A percentile compares a stretch with the other conserved stretches of the same genome.
phyloP scores from a whole-genome alignment of 2,888 invertebrate species.

The Caenorhabditis parvicauda region DNA sequence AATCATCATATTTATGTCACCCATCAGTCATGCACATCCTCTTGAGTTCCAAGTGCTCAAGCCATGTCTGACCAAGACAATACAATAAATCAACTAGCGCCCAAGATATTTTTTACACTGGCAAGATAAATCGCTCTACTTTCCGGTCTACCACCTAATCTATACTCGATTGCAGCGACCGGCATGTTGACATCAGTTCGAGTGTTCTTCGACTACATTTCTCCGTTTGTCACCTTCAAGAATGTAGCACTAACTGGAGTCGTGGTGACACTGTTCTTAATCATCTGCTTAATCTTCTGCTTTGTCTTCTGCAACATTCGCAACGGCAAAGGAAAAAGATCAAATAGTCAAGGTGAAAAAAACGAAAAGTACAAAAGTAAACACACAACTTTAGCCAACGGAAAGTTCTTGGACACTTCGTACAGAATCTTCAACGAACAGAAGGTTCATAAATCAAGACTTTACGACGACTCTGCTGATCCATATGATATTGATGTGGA shows the following conservation, averaged over 20 bases:
- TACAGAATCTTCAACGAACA: conserved; percentile 51
- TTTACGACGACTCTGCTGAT: conserved; percentile 22
- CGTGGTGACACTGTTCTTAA: conserved; percentile 12
- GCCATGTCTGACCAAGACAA: too few species aligned
- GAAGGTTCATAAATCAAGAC: conserved; percentile 40
- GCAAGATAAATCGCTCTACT: not conserved
- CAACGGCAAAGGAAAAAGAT: conserved; percentile 7
- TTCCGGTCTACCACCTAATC: too few species aligned
- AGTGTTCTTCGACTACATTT: conserved; percentile 14
- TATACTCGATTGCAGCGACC: conserved; percentile 11
- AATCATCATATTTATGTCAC: too few species aligned
- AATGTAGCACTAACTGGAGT: conserved; percentile 22
- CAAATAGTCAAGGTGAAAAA: conserved; percentile 20
- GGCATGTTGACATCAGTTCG: conserved; percentile 18
- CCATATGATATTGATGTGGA: conserved; percentile 29
- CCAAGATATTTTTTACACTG: not conserved
- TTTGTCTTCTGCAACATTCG: conserved; percentile 36
- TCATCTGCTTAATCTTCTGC: conserved; percentile 28
- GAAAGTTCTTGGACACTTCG: conserved; percentile 48
- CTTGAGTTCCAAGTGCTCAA: too few species aligned
- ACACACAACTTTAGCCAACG: conserved; percentile 27
- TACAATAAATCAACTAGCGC: too few species aligned
- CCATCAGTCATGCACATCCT: too few species aligned
- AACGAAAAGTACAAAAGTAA: too few species aligned
- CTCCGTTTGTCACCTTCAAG: conserved; percentile 21